Conservation (phyloP, 2,797 vertebrate species). For the Amblyopsis hoosieri region DNA sequence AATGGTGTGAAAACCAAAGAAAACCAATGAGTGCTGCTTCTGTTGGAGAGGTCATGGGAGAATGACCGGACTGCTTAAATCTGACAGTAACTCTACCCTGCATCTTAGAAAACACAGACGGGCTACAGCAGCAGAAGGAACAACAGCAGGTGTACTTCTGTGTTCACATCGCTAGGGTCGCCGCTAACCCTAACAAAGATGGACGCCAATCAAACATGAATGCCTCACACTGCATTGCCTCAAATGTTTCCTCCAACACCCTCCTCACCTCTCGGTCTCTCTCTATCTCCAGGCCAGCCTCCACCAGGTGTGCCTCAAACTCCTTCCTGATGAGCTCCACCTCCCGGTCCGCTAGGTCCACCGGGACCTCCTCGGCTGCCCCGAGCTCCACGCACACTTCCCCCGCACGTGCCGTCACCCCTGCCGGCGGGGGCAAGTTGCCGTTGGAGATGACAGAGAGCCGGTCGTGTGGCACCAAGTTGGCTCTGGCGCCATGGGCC, state of each 20-base stretch:
- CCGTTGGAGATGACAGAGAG: slow-evolving; percentile 85
- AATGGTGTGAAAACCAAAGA: too few relatives aligned
- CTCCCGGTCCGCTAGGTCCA: slow-evolving; percentile 85
- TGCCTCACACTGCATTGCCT: too few relatives aligned
- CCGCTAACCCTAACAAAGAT: too few relatives aligned
- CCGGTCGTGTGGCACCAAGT: slow-evolving; percentile 53
- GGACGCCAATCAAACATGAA: too few relatives aligned
- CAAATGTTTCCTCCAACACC: neutral
- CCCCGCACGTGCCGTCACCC: slow-evolving; percentile 40
- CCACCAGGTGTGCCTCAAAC: slow-evolving; percentile 86
- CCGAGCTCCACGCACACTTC: slow-evolving; percentile 69
- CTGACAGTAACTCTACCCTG: too few relatives aligned
- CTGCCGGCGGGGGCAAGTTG: slow-evolving; percentile 68
- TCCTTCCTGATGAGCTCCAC: slow-evolving; percentile 87
- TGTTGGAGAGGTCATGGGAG: too few relatives aligned
- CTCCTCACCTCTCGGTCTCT: slow-evolving; percentile 88
- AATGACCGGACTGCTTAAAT: too few relatives aligned
- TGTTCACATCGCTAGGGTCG: too few relatives aligned
- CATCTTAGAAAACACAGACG: too few relatives aligned
- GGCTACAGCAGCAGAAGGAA: too few relatives aligned
- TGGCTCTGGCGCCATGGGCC: neutral
- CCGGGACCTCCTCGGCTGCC: slow-evolving; percentile 64
- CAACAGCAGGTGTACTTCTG: too few relatives aligned
- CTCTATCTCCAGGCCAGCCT: slow-evolving; percentile 93
- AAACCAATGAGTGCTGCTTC: too few relatives aligned